These are phyloP conservation scores for Zalophus californianus DNA, from an alignment of 2,797 vertebrate genomes.

Conservation along the genomic window DNA sequence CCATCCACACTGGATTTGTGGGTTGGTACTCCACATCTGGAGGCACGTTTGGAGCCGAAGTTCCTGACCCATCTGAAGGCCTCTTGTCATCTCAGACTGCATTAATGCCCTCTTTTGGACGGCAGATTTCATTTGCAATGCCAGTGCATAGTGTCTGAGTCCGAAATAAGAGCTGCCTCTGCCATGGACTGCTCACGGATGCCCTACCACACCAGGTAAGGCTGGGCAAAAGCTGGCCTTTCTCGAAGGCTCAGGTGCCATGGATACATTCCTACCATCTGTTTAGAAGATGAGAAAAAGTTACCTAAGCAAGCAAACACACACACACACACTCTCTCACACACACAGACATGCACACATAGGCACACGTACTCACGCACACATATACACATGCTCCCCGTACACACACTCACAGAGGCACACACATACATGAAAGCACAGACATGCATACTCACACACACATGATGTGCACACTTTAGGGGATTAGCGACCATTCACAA, in stretches of 20 bases:
- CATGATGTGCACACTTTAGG: not conserved
- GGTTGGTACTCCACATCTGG: not conserved
- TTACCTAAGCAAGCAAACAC: not conserved
- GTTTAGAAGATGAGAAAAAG: not conserved
- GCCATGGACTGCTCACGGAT: not conserved
- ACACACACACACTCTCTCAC: not conserved
- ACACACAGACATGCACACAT: not conserved
- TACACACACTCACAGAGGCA: not conserved
- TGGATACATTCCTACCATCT: not conserved
- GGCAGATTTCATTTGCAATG: not conserved
- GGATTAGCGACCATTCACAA: not conserved
- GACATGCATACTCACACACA: not conserved
- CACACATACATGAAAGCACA: not conserved
- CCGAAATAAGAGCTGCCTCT: not conserved
- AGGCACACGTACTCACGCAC: too few relatives aligned
- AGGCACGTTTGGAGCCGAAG: not conserved
- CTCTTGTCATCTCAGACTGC: not conserved
- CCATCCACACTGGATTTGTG: rapidly evolving
- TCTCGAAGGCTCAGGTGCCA: not conserved
- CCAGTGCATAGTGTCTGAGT: not conserved
- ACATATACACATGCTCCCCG: not conserved
- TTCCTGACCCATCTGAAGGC: not conserved
- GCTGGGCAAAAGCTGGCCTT: not conserved
- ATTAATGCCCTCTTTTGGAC: not conserved
- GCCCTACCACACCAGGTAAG: not conserved